phyloP scores from a whole-genome alignment of 1,140 invertebrate species.

The Brachionus calyciflorus region DNA sequence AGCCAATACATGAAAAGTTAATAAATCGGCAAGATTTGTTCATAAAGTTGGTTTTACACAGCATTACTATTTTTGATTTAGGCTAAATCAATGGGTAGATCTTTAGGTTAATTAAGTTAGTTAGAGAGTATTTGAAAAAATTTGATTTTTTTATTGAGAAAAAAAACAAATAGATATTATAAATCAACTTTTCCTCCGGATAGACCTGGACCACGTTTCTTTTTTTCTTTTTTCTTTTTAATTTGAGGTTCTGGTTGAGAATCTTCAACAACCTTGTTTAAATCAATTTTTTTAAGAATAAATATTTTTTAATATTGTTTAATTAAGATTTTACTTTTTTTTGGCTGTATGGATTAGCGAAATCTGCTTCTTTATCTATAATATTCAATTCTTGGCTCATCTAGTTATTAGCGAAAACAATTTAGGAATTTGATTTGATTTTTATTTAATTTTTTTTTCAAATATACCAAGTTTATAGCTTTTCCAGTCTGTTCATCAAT shows the following conservation, averaged over 20 bases:
- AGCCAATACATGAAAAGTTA: no score
- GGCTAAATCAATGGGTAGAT: no score
- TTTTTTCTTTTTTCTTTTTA: slow-evolving; percentile 38
- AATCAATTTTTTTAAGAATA: neutral
- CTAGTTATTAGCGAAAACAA: no score
- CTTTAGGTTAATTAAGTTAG: no score
- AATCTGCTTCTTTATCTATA: neutral
- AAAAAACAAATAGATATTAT: neutral
- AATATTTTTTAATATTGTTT: neutral
- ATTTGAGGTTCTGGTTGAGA: neutral
- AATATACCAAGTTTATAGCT: slow-evolving; percentile 14
- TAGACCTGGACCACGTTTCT: slow-evolving; percentile 20
- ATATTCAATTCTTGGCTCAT: slow-evolving; percentile 38
- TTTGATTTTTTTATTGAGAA: neutral
- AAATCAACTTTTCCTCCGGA: neutral
- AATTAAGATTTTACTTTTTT: neutral
- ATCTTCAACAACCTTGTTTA: neutral
- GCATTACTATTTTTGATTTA: no score
- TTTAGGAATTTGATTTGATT: no score
- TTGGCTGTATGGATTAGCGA: neutral
- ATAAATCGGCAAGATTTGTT: no score
- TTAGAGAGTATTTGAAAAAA: no score
- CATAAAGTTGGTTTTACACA: no score
- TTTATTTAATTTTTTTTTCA: neutral
- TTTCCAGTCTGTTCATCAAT: neutral